Conservation (phyloP, 2,797 vertebrate species). For the Catamblyrhynchus diadema region DNA sequence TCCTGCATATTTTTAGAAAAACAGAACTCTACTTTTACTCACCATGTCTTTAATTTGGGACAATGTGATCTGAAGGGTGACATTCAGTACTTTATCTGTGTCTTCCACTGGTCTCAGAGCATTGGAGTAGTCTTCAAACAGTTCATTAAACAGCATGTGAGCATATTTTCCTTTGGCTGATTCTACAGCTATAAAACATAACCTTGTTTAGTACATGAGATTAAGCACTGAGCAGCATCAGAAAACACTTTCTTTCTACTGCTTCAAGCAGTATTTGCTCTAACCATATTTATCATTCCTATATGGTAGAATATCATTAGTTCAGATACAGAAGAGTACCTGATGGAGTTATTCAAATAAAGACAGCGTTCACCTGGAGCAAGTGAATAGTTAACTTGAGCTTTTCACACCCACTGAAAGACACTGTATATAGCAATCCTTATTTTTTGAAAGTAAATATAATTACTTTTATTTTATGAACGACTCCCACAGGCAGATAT, state of each 20-base stretch:
- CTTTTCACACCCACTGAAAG: not conserved
- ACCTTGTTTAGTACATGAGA: not conserved
- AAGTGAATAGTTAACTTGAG: not conserved
- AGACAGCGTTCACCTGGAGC: not conserved
- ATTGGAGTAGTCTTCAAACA: slow-evolving; percentile 92
- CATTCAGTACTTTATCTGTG: slow-evolving; percentile 91
- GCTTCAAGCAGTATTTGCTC: not conserved
- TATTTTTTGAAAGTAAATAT: not conserved
- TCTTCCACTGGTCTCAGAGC: slow-evolving; percentile 94
- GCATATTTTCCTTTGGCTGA: slow-evolving; percentile 91
- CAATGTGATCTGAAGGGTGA: slow-evolving; percentile 93
- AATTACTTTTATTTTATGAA: not conserved
- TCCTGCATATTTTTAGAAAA: not conserved
- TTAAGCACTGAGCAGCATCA: not conserved
- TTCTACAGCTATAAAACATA: slow-evolving; percentile 74
- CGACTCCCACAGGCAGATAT: not conserved
- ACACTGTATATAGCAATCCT: not conserved
- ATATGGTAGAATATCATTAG: not conserved
- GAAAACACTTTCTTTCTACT: not conserved
- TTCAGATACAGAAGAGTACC: not conserved
- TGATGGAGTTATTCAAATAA: not conserved
- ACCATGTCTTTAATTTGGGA: slow-evolving; percentile 99
- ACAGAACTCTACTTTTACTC: slow-evolving; percentile 41
- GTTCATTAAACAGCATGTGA: slow-evolving; percentile 87
- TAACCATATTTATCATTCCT: not conserved